Evolutionary conservation across 1,140 invertebrate genomes (phyloP), one percentile per base, ranked within the genome.

Genomic region (Drosophila nannoptera): DNA sequence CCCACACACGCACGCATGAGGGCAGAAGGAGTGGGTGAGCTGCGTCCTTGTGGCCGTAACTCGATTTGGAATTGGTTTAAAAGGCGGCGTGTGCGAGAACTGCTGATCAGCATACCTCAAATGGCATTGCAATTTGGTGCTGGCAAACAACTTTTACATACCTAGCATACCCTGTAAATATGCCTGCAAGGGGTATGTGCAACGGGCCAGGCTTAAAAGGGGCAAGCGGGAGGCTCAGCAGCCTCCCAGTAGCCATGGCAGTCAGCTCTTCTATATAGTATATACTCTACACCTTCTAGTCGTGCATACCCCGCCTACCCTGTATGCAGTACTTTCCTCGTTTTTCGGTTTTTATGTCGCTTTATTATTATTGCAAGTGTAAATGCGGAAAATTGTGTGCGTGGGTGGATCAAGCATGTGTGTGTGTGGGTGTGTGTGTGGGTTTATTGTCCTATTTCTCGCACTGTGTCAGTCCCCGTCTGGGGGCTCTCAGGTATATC

Each of bases 281-380:
- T n/a, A n/a, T n/a, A n/a, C n/a, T n/a, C n/a, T n/a, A n/a, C 6
- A 32, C 0, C 49, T 9, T 5, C 6, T 7, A 45, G 54, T 56
- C 40, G 54, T 32, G 40, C 54, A 56, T 16, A 16, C 31, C 40
- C 12, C 12, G 16, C 31, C 9, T 14, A n/a, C 22, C 22, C 22
- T 56, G n/a, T n/a, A 16, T 45, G 32, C 32, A 31, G 33, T 5
- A 31, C 50, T 66, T 66, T 43, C 6, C 52, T 54, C 9, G 12
- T 46, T 61, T 59, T 61, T 63, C 16, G 43, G 38, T 31, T 84
- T 84, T 80, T 69, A 73, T 77, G 73, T 73, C 63, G 52, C 78
- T 86, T 84, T 84, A 86, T 84, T 80, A 84, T 84, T 84, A 84
- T 84, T 78, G 80, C 80, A 84, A 86, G 80, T 71, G 80, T 84